phyloP scores from a whole-genome alignment of 2,888 invertebrate species.

The Drosophila testacea region DNA sequence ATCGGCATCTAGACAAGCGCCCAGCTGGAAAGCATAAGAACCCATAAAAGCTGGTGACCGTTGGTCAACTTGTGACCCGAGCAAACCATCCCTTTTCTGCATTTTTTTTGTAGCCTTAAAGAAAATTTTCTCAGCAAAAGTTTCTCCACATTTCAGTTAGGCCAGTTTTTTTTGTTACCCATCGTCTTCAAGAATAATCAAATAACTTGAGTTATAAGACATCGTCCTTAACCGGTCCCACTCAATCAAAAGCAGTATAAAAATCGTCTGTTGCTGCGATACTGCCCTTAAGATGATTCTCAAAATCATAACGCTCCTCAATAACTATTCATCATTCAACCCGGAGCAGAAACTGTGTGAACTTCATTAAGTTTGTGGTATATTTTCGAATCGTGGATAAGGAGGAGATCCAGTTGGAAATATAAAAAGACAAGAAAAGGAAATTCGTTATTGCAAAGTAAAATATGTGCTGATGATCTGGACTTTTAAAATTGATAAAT shows the following conservation, averaged over 20 bases:
- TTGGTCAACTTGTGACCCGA: constrained; percentile 30
- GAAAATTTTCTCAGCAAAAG: constrained; percentile 6
- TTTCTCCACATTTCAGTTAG: background rate
- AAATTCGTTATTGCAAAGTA: too few relatives aligned
- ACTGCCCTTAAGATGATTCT: background rate
- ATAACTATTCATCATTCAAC: background rate
- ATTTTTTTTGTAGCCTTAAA: background rate
- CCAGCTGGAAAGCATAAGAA: constrained; percentile 29
- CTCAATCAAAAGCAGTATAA: background rate
- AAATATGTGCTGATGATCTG: too few relatives aligned
- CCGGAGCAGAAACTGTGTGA: too few relatives aligned
- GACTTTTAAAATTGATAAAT: too few relatives aligned
- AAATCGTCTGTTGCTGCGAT: background rate
- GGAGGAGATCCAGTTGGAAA: too few relatives aligned
- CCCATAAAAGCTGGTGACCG: constrained; percentile 33
- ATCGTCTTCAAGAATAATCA: background rate
- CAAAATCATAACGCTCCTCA: background rate
- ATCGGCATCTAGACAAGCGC: background rate
- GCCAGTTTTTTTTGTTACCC: background rate
- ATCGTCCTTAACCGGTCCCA: background rate
- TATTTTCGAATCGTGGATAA: too few relatives aligned
- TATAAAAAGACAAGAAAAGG: too few relatives aligned
- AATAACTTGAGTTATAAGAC: background rate
- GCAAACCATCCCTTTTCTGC: constrained; percentile 1
- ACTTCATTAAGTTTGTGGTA: too few relatives aligned